Conservation (phyloP, 2,113 vertebrate species). For the Asarcornis scutulata region DNA sequence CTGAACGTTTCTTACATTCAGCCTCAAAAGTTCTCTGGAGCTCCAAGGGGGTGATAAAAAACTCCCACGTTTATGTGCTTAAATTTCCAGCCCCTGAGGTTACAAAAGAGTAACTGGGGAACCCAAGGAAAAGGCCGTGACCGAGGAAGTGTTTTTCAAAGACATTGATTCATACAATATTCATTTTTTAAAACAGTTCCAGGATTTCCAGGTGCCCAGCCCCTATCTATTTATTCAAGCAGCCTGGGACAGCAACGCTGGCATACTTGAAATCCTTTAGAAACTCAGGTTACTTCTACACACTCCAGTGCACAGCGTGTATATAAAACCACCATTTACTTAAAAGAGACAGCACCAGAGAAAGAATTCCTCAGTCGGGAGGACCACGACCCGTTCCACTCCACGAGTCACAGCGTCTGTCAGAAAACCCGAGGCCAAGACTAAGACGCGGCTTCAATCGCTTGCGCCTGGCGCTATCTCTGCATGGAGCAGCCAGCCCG, state of each 20-base stretch:
- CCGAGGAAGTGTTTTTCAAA: neutral
- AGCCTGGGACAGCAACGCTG: neutral
- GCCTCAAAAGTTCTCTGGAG: neutral
- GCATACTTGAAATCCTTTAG: neutral
- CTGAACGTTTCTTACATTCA: neutral
- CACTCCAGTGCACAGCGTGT: neutral
- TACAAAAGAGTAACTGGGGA: neutral
- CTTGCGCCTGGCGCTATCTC: neutral
- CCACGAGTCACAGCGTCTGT: neutral
- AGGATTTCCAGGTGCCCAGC: neutral
- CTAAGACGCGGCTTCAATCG: neutral
- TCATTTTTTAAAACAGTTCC: neutral
- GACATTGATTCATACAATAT: neutral
- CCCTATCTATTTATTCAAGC: neutral
- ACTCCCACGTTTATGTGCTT: accelerated
- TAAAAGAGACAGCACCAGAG: neutral
- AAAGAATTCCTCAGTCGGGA: neutral
- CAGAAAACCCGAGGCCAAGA: neutral
- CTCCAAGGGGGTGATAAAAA: accelerated
- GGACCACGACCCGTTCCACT: neutral
- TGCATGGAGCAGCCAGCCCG: neutral
- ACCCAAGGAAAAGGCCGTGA: neutral
- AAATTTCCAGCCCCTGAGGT: neutral
- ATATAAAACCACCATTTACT: neutral
- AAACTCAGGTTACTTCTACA: neutral